Percentiles rank a stretch among this genome's conserved stretches.
These are phyloP conservation scores for Atta cephalotes DNA, from an alignment of 1,140 invertebrate species.

Conservation along the genomic window DNA sequence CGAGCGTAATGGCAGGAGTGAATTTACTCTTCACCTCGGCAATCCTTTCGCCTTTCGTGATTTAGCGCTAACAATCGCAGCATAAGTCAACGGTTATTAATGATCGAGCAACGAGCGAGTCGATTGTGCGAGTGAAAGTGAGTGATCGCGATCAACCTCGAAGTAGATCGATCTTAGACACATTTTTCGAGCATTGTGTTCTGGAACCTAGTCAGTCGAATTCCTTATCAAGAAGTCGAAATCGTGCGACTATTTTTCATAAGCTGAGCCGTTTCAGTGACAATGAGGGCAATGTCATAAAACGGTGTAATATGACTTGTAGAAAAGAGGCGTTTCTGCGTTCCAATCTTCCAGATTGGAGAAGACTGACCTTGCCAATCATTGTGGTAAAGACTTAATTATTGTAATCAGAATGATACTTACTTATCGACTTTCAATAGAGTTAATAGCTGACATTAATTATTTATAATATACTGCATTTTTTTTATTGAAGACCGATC, in stretches of 20 bases:
- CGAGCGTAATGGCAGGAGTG: constrained; percentile 38
- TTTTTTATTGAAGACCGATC: not conserved
- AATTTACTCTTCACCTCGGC: constrained; percentile 28
- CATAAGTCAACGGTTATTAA: constrained; percentile 68
- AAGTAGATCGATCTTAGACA: constrained; percentile 44
- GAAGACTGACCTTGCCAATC: not conserved
- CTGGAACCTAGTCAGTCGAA: not conserved
- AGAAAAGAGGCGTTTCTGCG: not conserved
- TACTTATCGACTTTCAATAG: not conserved
- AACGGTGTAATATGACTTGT: constrained; percentile 4
- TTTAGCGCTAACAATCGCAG: constrained; percentile 59
- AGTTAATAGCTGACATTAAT: constrained; percentile 2
- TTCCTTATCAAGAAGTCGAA: constrained; percentile 2
- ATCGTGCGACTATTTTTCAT: constrained; percentile 15
- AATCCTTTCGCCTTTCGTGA: constrained; percentile 19
- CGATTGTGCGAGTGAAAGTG: constrained; percentile 1
- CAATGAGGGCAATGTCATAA: not conserved
- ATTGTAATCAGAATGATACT: not conserved
- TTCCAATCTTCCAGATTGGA: not conserved
- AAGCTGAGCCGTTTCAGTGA: not conserved
- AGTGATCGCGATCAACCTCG: constrained; percentile 33
- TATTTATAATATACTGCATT: not conserved
- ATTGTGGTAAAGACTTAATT: constrained; percentile 14
- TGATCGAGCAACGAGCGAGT: constrained; percentile 42
- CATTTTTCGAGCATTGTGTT: constrained; percentile 25